Evolutionary conservation across 1,140 invertebrate species (phyloP).

Genomic region (Holcopasites calliopsidis): DNA sequence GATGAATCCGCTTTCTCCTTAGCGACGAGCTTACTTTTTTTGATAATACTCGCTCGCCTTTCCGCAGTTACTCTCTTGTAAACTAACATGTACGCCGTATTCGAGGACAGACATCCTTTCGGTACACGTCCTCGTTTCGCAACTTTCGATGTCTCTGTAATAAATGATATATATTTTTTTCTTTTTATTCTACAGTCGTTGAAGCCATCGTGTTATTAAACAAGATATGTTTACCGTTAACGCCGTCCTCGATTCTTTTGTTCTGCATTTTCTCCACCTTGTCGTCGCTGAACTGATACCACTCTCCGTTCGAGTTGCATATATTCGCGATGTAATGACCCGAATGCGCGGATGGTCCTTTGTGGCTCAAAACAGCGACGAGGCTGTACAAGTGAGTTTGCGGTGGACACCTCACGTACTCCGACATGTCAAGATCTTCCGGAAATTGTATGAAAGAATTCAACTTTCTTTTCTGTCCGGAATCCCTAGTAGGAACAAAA

Average conservation of each 20-base stretch:
- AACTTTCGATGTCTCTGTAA: constrained; percentile 73
- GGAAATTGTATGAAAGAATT: constrained; percentile 85
- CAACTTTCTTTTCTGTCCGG: constrained; percentile 85
- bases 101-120: constrained; percentile 79
- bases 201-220: not conserved
- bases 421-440: constrained; percentile 84
- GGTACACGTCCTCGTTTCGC: constrained; percentile 75
- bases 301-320: constrained; percentile 80
- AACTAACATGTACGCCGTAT: constrained; percentile 86
- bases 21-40: constrained; percentile 36
- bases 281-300: constrained; percentile 88
- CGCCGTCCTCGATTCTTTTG: constrained; percentile 79
- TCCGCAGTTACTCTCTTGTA: constrained; percentile 76
- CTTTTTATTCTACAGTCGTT: not conserved
- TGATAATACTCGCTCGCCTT: constrained; percentile 19
- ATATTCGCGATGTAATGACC: constrained; percentile 86
- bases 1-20: constrained; percentile 41
- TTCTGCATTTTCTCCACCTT: constrained; percentile 82
- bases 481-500: constrained; percentile 78
- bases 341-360: constrained; percentile 84
- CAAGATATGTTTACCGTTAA: constrained; percentile 67
- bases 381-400: constrained; percentile 82
- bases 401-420: constrained; percentile 76
- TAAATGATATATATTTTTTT: constrained; percentile 15
- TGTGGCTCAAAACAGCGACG: constrained; percentile 85